Evolutionary conservation across 2,113 vertebrate genomes (phyloP), one percentile per base, ranked within the genome.

Genomic region (Agapornis roseicollis): DNA sequence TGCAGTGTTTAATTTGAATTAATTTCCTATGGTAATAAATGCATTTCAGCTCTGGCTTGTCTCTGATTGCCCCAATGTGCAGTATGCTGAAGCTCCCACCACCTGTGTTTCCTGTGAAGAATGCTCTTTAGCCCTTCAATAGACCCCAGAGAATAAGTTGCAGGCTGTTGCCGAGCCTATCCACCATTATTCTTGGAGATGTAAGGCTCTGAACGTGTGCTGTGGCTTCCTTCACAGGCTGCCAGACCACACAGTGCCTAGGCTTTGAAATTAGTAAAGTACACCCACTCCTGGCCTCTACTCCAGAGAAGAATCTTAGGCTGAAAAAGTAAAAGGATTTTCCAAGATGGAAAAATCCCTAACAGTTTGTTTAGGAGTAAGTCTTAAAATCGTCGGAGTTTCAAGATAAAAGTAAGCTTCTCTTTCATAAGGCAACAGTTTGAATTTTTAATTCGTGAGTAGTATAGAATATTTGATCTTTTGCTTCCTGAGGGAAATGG

Each of bases 1-100:
- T 90, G 49, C 44, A 70, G 37, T 88, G 58, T 88, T 96, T 88
- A 77, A 91, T 91, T 94, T 85, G 53, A 82, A 85, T 73, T 93
- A 1, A 85, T 93, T 95, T 97, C 92, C 79, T 94, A 88, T 73
- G 60, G 58, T 55, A 60, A 66, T 82, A 85, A 52, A 44, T 81
- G 16, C 1, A 2, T 88, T 94, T 90, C 74, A 80, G 53, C 58
- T 91, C 79, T 80, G 82, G 25, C 58, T 91, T 83, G n/a, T 85
- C 53, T 88, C 74, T 0, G 14, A 53, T 80, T 93, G 64, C 50
- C 44, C 53, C 53, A 70, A 61, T 0, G 0, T 63, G 50, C n/a
- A 90, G 71, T 71, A 39, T 69, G 42, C 37, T 1, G 4, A 66
- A 73, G 25, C n/a, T 73, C 63, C 80, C 63, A 27, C 46, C 42